phyloP scores from a whole-genome alignment of 2,888 invertebrate species.

The Ctena decussata region DNA sequence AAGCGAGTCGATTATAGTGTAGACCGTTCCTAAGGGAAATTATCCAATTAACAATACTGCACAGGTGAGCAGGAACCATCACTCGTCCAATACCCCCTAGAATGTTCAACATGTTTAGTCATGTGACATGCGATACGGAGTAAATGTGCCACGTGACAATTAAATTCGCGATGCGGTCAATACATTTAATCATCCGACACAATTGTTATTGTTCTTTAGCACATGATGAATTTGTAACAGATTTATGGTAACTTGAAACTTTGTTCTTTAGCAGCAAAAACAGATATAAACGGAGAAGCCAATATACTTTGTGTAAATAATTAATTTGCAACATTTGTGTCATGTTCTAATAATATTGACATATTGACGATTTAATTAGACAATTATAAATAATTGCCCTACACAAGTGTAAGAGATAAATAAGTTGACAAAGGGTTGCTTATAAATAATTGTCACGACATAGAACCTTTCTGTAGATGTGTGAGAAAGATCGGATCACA shows the following conservation, averaged over 20 bases:
- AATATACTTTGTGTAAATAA: neutral
- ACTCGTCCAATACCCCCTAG: too few species aligned
- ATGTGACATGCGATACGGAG: slow-evolving; percentile 29
- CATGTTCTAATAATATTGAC: neutral
- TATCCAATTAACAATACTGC: too few species aligned
- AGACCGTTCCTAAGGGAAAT: too few species aligned
- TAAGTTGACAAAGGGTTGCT: neutral
- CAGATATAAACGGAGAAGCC: neutral
- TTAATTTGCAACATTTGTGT: neutral
- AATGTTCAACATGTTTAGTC: too few species aligned
- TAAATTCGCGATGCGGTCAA: slow-evolving; percentile 15
- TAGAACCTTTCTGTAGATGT: neutral
- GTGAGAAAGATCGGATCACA: too few species aligned
- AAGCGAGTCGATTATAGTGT: too few species aligned
- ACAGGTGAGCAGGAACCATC: too few species aligned
- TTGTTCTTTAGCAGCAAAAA: neutral
- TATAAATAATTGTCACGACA: neutral
- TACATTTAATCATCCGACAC: slow-evolving; percentile 9
- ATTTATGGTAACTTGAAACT: neutral
- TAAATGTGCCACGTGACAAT: slow-evolving; percentile 25
- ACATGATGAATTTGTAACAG: neutral
- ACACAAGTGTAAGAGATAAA: too few species aligned
- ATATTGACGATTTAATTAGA: slow-evolving; percentile 10
- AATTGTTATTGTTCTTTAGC: slow-evolving; percentile 6
- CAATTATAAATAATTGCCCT: neutral